phyloP scores from a whole-genome alignment of 1,140 invertebrate genomes.

The Caenorhabditis elegans region DNA sequence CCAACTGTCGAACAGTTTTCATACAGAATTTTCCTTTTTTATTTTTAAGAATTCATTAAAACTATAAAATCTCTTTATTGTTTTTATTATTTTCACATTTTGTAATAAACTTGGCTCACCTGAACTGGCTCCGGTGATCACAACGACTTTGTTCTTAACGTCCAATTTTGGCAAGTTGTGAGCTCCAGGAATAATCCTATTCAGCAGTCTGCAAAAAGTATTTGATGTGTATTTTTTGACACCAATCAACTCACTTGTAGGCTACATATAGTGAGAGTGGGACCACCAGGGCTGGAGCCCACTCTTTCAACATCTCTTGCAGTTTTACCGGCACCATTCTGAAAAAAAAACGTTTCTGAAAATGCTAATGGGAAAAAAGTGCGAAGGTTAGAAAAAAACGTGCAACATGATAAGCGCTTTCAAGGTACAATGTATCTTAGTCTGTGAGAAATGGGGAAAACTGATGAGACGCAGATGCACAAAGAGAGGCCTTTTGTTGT shows the following conservation, averaged over 20 bases:
- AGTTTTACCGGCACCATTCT: neutral
- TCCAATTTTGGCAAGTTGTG: constrained; percentile 42
- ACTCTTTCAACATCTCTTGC: neutral
- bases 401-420: neutral
- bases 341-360: neutral
- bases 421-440: neutral
- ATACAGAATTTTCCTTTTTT: too few relatives aligned
- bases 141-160: constrained; percentile 48
- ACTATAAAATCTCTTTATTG: neutral
- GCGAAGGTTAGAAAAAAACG: neutral
- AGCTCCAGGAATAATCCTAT: constrained; percentile 41
- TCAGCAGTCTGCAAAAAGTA: constrained; percentile 27
- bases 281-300: neutral
- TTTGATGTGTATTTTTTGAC: too few relatives aligned
- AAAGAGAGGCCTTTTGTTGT: neutral
- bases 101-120: neutral
- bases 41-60: too few relatives aligned
- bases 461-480: neutral
- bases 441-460: neutral
- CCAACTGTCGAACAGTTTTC: too few relatives aligned
- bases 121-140: constrained; percentile 52
- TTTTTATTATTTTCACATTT: neutral
- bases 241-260: neutral
- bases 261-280: neutral
- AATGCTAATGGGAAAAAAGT: neutral